These are phyloP conservation scores for Proales similis DNA, from an alignment of 1,140 invertebrate genomes.

Conservation along the genomic window DNA sequence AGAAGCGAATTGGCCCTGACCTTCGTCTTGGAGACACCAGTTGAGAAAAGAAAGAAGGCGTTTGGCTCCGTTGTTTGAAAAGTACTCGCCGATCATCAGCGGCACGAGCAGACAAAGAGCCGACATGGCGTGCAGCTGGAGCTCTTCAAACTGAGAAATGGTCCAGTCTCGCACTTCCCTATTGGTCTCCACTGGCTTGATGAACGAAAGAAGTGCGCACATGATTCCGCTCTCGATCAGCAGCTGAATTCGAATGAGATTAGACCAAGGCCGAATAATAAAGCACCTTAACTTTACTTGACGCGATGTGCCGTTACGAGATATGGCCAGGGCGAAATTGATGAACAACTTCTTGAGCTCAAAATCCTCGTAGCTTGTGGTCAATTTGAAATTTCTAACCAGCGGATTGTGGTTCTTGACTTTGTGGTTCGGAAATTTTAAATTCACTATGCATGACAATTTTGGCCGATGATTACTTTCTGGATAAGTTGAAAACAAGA, in stretches of 20 bases:
- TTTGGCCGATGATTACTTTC: constrained; percentile 44
- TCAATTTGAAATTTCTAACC: constrained; percentile 50
- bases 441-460: neutral
- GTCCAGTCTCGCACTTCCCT: constrained; percentile 45
- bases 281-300: constrained; percentile 41
- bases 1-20: neutral
- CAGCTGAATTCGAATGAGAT: constrained; percentile 42
- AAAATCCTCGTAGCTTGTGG: constrained; percentile 52
- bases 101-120: constrained; percentile 48
- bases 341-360: constrained; percentile 53
- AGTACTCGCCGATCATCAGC: constrained; percentile 50
- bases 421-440: constrained; percentile 39
- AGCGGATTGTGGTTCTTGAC: constrained; percentile 52
- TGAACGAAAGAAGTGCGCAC: constrained; percentile 50
- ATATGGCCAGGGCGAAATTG: constrained; percentile 48
- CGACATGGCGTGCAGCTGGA: constrained; percentile 50
- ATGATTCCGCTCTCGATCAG: constrained; percentile 50
- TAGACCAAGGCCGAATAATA: neutral
- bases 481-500: constrained; percentile 51
- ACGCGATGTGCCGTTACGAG: constrained; percentile 44
- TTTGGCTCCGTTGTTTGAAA: constrained; percentile 51
- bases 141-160: constrained; percentile 52
- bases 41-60: constrained; percentile 50
- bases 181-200: constrained; percentile 41
- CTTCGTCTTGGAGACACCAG: constrained; percentile 47